A percentile compares a stretch with the other conserved stretches of the same genome.
These are phyloP conservation scores for Fragum whitleyi DNA, from an alignment of 2,888 invertebrate genomes.

Conservation along the genomic window DNA sequence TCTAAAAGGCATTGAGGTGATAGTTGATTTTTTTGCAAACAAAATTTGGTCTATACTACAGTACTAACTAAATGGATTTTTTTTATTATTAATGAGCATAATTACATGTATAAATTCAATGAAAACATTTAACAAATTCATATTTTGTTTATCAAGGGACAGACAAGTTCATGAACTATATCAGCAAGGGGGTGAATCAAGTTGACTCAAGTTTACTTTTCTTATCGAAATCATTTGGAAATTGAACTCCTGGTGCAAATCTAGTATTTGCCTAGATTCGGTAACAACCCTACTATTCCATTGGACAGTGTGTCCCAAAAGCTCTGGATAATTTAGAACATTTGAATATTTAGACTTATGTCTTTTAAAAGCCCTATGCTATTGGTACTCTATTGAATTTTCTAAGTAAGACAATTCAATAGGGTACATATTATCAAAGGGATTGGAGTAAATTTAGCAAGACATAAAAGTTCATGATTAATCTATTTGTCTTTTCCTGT, in stretches of 20 bases:
- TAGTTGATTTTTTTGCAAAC: too few relatives aligned
- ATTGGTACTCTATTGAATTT: not conserved
- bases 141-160: too few relatives aligned
- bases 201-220: constrained; percentile 2
- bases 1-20: too few relatives aligned
- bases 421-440: not conserved
- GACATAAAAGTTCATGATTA: not conserved
- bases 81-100: too few relatives aligned
- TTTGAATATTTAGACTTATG: not conserved
- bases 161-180: not conserved
- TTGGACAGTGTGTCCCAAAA: not conserved
- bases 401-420: not conserved
- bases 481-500: not conserved
- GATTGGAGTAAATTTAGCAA: not conserved
- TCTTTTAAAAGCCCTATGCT: not conserved
- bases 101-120: too few relatives aligned
- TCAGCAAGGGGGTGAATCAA: not conserved
- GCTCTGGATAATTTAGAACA: not conserved
- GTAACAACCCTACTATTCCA: not conserved
- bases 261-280: constrained; percentile 4
- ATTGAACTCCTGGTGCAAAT: not conserved
- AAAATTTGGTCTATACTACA: too few relatives aligned
- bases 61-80: too few relatives aligned
- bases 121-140: too few relatives aligned
- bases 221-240: constrained; percentile 2